A percentile compares a stretch with the other conserved stretches of the same genome.
Conservation (phyloP, 2,888 invertebrate species). For the Tenthredo amoena region DNA sequence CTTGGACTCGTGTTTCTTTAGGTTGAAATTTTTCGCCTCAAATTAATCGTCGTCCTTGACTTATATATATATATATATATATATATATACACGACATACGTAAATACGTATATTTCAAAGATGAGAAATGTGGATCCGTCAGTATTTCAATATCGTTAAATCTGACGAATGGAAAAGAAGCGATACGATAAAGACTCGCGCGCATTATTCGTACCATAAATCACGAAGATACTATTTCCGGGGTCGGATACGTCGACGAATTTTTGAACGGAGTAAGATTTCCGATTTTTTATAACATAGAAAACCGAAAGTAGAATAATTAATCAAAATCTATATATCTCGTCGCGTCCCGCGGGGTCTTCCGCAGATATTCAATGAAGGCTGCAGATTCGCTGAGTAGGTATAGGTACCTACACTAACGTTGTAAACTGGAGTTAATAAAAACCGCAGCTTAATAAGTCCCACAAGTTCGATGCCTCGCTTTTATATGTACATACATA, state of each 20-base stretch:
- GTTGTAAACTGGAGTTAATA: background rate
- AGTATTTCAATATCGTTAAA: background rate
- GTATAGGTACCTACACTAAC: background rate
- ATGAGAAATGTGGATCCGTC: no score
- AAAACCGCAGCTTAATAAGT: conserved; percentile 23
- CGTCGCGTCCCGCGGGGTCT: background rate
- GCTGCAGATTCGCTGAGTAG: background rate
- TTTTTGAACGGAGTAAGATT: background rate
- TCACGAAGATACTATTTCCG: background rate
- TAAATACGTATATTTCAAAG: no score
- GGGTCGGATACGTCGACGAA: background rate
- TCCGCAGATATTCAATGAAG: background rate
- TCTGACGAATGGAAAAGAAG: background rate
- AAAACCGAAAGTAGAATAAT: background rate
- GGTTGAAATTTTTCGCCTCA: no score
- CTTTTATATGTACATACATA: background rate
- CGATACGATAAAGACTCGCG: background rate
- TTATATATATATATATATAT: background rate
- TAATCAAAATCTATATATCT: background rate
- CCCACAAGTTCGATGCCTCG: background rate
- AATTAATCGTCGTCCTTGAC: background rate
- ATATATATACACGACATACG: no score
- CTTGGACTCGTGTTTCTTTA: background rate
- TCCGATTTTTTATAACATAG: background rate
- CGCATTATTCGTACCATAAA: background rate